Conservation (phyloP, 2,888 invertebrate genomes). For the Protonemura montana region DNA sequence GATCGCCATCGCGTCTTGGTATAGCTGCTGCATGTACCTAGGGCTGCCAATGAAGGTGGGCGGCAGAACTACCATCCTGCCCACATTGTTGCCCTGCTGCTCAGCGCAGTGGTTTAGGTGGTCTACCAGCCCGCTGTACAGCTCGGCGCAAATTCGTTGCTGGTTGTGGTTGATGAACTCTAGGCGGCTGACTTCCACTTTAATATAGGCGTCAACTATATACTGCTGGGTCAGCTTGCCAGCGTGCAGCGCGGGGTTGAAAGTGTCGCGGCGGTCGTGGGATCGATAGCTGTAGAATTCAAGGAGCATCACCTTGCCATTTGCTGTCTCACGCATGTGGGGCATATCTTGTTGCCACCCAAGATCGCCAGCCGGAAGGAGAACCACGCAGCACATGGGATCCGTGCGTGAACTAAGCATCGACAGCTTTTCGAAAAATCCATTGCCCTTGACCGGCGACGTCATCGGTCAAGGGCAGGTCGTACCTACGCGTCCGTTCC, state of each 20-base stretch:
- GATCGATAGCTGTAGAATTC: slow-evolving; percentile 28
- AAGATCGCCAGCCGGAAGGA: slow-evolving; percentile 9
- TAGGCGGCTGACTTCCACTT: slow-evolving; percentile 46
- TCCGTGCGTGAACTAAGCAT: background rate
- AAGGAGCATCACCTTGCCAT: background rate
- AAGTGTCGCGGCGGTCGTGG: background rate
- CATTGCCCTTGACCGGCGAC: background rate
- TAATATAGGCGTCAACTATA: slow-evolving; percentile 34
- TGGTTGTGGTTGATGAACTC: slow-evolving; percentile 50
- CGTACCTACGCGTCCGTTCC: background rate
- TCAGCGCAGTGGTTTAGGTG: slow-evolving; percentile 49
- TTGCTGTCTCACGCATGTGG: background rate
- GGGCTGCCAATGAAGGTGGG: slow-evolving; percentile 49
- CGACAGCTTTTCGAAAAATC: background rate
- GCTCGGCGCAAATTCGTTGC: slow-evolving; percentile 49
- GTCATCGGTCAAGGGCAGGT: background rate
- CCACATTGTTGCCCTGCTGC: slow-evolving; percentile 48
- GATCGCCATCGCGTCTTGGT: slow-evolving; percentile 51
- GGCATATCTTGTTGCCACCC: slow-evolving; percentile 1
- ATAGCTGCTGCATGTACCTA: slow-evolving; percentile 49
- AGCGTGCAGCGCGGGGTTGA: background rate
- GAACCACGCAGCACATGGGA: slow-evolving; percentile 14
- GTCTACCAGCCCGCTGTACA: slow-evolving; percentile 49
- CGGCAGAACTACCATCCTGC: slow-evolving; percentile 49
- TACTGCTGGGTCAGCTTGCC: slow-evolving; percentile 39